Evolutionary conservation across 2,797 vertebrate genomes (phyloP).

Genomic region (Ataeniobius toweri): DNA sequence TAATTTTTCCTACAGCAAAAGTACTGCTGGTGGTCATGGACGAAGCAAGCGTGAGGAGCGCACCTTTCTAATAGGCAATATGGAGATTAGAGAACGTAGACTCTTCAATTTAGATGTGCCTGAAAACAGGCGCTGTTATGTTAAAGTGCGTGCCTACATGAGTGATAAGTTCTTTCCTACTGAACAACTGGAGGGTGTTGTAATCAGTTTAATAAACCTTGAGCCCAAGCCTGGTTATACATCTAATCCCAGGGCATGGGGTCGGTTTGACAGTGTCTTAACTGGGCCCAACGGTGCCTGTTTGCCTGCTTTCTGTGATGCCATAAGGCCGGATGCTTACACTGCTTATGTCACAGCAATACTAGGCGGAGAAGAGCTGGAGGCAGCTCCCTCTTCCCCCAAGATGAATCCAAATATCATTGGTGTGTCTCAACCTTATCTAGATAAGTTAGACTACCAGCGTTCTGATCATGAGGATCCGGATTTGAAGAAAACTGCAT

Average conservation of each 20-base stretch:
- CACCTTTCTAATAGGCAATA: slow-evolving; percentile 93
- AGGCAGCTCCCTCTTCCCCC: slow-evolving; percentile 91
- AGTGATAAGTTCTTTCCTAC: slow-evolving; percentile 89
- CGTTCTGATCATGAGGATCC: slow-evolving; percentile 91
- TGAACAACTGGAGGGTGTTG: slow-evolving; percentile 94
- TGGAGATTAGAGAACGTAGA: slow-evolving; percentile 93
- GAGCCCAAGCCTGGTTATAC: slow-evolving; percentile 92
- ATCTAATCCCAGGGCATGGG: slow-evolving; percentile 94
- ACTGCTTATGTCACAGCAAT: slow-evolving; percentile 90
- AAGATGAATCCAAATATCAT: slow-evolving; percentile 86
- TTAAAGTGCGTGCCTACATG: slow-evolving; percentile 95
- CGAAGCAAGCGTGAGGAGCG: slow-evolving; percentile 91
- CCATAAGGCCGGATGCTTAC: slow-evolving; percentile 86
- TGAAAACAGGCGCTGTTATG: slow-evolving; percentile 94
- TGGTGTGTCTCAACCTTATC: slow-evolving; percentile 91
- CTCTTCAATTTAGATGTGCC: slow-evolving; percentile 98
- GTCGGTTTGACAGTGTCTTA: slow-evolving; percentile 94
- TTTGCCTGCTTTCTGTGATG: slow-evolving; percentile 94
- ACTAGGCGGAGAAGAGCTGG: slow-evolving; percentile 93
- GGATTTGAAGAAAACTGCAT: slow-evolving; percentile 90
- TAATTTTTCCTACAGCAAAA: slow-evolving; percentile 70
- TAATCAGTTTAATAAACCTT: slow-evolving; percentile 91
- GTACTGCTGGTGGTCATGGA: slow-evolving; percentile 55
- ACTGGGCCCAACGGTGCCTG: slow-evolving; percentile 93
- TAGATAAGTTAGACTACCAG: slow-evolving; percentile 90